Evolutionary conservation across 2,888 invertebrate genomes (phyloP).

Genomic region (Bugulina stolonifera): DNA sequence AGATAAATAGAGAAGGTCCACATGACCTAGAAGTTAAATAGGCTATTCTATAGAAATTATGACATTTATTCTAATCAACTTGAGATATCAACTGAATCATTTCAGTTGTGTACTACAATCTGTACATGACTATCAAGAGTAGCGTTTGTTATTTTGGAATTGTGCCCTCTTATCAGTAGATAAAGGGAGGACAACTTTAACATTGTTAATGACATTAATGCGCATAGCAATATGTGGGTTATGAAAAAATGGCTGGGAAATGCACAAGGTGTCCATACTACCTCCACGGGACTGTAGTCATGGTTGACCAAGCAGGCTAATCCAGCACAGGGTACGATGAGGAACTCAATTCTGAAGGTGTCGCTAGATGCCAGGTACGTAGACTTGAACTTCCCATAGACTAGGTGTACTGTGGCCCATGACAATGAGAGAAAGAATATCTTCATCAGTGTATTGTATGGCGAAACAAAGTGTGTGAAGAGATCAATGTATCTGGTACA

Average conservation of each 20-base stretch:
- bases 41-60: background rate
- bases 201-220: too few relatives aligned
- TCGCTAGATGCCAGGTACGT: conserved; percentile 97
- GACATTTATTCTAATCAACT: too few relatives aligned
- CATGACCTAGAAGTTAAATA: conserved; percentile 62
- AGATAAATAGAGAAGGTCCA: conserved; percentile 99
- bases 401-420: conserved; percentile 78
- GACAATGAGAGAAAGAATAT: conserved; percentile 56
- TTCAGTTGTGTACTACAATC: too few relatives aligned
- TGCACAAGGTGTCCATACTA: too few relatives aligned
- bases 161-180: too few relatives aligned
- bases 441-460: conserved; percentile 96
- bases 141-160: too few relatives aligned
- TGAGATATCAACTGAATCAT: too few relatives aligned
- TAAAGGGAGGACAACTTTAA: too few relatives aligned
- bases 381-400: conserved; percentile 96
- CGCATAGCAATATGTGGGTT: too few relatives aligned
- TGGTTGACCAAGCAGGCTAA: conserved; percentile 88
- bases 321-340: conserved; percentile 77
- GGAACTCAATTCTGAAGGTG: conserved; percentile 93
- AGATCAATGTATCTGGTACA: conserved; percentile 89
- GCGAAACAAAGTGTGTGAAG: conserved; percentile 85
- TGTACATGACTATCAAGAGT: too few relatives aligned
- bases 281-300: conserved; percentile 86
- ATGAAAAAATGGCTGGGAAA: too few relatives aligned